Percentiles rank a stretch among this genome's conserved stretches.
These are phyloP conservation scores for Mesorhabditis belari DNA, from an alignment of 2,888 invertebrate species.

Conservation along the genomic window DNA sequence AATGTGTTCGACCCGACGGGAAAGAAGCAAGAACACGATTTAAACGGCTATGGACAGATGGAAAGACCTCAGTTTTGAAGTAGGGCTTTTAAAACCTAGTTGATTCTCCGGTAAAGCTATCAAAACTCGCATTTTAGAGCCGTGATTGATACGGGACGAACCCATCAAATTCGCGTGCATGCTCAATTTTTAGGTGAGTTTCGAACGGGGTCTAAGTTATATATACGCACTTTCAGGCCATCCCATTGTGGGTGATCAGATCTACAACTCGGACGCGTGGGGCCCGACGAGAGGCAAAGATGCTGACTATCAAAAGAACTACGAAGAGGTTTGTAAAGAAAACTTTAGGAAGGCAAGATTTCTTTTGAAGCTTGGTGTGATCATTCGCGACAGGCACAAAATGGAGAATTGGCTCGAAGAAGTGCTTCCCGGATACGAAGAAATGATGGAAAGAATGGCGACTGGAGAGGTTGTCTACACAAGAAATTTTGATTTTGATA, in stretches of 20 bases:
- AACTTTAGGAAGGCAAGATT: neutral
- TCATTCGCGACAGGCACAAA: slow-evolving; percentile 32
- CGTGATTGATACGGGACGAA: slow-evolving; percentile 88
- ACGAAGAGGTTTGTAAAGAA: slow-evolving; percentile 22
- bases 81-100: neutral
- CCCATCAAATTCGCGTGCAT: slow-evolving; percentile 98
- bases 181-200: slow-evolving; percentile 83
- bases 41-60: slow-evolving; percentile 30
- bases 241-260: slow-evolving; percentile 91
- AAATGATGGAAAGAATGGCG: slow-evolving; percentile 28
- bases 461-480: slow-evolving; percentile 12
- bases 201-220: neutral
- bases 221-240: slow-evolving; percentile 64
- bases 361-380: slow-evolving; percentile 24
- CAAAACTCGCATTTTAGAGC: slow-evolving; percentile 58
- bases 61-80: slow-evolving; percentile 73
- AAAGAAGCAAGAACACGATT: slow-evolving; percentile 20
- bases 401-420: slow-evolving; percentile 36
- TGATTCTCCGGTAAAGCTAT: neutral
- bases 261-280: slow-evolving; percentile 88
- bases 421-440: slow-evolving; percentile 36
- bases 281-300: slow-evolving; percentile 85
- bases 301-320: slow-evolving; percentile 65
- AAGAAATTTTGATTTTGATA: neutral
- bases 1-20: slow-evolving; percentile 83